Percentiles rank a stretch among this genome's conserved stretches.
These are phyloP conservation scores for Alauda arvensis DNA, from an alignment of 2,797 vertebrate species.

Conservation along the genomic window DNA sequence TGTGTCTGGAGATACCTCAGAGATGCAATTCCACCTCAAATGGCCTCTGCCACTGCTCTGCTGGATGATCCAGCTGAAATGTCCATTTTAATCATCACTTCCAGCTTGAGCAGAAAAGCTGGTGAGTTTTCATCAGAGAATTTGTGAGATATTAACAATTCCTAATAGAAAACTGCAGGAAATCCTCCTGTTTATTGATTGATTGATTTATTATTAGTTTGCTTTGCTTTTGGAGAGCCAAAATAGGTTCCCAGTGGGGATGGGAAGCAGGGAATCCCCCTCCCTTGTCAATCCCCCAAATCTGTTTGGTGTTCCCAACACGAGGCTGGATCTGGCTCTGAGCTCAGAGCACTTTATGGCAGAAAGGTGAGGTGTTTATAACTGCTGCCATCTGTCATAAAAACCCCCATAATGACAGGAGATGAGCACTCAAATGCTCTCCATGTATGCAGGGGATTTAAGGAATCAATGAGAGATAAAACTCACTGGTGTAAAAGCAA, in stretches of 20 bases:
- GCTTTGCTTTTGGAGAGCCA: neutral
- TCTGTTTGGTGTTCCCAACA: neutral
- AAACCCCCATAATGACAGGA: neutral
- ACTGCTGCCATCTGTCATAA: neutral
- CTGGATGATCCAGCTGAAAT: neutral
- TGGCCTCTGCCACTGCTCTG: neutral
- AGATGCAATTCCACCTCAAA: neutral
- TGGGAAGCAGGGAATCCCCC: neutral
- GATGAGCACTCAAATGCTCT: neutral
- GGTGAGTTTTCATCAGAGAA: neutral
- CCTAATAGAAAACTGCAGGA: neutral
- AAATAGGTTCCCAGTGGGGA: neutral
- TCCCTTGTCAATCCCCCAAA: neutral
- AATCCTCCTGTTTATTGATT: neutral
- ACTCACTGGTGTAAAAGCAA: fast-evolving
- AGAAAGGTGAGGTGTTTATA: neutral
- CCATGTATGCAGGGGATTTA: neutral
- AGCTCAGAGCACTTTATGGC: neutral
- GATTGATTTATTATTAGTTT: neutral
- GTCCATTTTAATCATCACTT: fast-evolving
- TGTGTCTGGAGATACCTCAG: neutral
- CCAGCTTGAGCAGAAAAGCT: neutral
- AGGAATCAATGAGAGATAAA: neutral
- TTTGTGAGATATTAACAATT: neutral
- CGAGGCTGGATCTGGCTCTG: neutral